Percentiles rank a stretch among this genome's conserved stretches.
These are phyloP conservation scores for Ardeotis arabs DNA, from an alignment of 2,113 vertebrate genomes.

Conservation along the genomic window DNA sequence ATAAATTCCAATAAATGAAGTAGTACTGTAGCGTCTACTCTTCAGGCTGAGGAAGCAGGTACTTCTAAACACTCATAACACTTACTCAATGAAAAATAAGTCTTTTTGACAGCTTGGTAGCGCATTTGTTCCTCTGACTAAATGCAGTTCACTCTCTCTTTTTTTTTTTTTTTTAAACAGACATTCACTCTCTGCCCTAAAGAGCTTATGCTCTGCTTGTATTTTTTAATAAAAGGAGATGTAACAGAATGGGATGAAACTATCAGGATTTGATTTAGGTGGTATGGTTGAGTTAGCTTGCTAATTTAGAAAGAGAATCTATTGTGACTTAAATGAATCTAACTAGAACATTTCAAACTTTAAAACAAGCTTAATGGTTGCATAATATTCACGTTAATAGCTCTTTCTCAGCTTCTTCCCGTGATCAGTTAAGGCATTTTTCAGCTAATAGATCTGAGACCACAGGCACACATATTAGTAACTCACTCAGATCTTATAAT, in stretches of 20 bases:
- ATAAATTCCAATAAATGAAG: background rate
- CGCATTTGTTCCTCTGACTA: background rate
- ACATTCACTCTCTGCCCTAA: background rate
- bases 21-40: background rate
- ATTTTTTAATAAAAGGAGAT: background rate
- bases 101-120: background rate
- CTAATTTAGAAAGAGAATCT: constrained; percentile 9
- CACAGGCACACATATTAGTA: background rate
- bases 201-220: background rate
- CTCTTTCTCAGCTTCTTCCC: background rate
- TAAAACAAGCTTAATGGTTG: constrained; percentile 26
- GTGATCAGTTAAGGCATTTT: background rate
- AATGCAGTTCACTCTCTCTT: background rate
- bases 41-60: background rate
- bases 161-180: background rate
- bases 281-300: background rate
- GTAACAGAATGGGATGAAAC: background rate
- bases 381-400: constrained; percentile 19
- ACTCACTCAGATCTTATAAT: background rate
- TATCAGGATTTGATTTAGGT: background rate
- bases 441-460: background rate
- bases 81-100: background rate
- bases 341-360: constrained; percentile 18
- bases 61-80: background rate
- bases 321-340: background rate